These are phyloP conservation scores for Megamerina dolium DNA, from an alignment of 2,888 invertebrate genomes.

Conservation along the genomic window DNA sequence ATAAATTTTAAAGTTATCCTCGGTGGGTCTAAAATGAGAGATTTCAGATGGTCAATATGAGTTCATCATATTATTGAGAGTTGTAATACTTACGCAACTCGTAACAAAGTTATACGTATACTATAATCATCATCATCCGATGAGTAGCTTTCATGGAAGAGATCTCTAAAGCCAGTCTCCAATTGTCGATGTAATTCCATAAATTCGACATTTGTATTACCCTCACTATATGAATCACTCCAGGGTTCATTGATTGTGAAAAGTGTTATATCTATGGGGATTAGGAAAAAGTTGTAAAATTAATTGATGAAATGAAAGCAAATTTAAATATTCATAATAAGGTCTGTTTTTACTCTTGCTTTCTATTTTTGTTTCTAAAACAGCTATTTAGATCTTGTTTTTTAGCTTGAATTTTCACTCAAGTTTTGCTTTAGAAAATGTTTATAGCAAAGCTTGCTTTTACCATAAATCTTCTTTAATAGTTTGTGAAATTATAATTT, in stretches of 20 bases:
- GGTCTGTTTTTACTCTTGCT: too few relatives aligned
- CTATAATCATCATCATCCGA: conserved; percentile 21
- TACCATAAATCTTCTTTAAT: too few relatives aligned
- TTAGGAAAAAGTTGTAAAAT: too few relatives aligned
- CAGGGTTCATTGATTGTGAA: conserved; percentile 39
- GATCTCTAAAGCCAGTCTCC: conserved; percentile 20
- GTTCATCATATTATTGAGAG: too few relatives aligned
- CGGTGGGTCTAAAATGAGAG: conserved; percentile 27
- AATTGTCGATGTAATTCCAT: conserved; percentile 27
- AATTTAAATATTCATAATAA: too few relatives aligned
- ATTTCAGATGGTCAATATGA: too few relatives aligned
- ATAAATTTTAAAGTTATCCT: conserved; percentile 32
- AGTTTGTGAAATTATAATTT: too few relatives aligned
- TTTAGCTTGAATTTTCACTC: too few relatives aligned
- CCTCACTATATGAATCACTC: conserved; percentile 21
- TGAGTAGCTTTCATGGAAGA: conserved; percentile 25
- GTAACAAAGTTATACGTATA: conserved; percentile 27
- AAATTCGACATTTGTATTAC: conserved; percentile 22
- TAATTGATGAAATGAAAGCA: too few relatives aligned
- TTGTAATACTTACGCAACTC: conserved; percentile 36
- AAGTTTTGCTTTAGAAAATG: too few relatives aligned
- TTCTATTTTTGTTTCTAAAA: background rate
- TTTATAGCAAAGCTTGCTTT: too few relatives aligned
- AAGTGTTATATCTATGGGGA: conserved; percentile 21
- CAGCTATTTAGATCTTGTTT: too few relatives aligned